Conservation (phyloP, 2,888 invertebrate species). For the Drosophila peninsularis region DNA sequence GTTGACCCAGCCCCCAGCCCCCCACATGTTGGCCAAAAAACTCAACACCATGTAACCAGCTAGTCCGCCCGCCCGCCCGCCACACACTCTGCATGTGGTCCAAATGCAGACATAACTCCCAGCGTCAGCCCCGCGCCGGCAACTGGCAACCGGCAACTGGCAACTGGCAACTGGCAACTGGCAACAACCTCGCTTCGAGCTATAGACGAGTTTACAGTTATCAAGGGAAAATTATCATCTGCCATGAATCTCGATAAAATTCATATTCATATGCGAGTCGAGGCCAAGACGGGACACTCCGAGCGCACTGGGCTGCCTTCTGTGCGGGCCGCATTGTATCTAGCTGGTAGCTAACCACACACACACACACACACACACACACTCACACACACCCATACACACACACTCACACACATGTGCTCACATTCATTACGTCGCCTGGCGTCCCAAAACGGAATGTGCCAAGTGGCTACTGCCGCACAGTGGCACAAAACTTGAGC, state of each 20-base stretch:
- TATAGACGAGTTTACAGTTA: slow-evolving; percentile 83
- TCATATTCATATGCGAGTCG: slow-evolving; percentile 76
- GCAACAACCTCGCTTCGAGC: slow-evolving; percentile 83
- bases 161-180: no score
- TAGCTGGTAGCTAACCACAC: slow-evolving; percentile 74
- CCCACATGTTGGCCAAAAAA: slow-evolving; percentile 54
- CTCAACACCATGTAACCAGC: slow-evolving; percentile 73
- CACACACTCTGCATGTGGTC: slow-evolving; percentile 27
- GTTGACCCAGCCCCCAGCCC: neutral
- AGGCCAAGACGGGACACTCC: slow-evolving; percentile 25
- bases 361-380: slow-evolving; percentile 20
- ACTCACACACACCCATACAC: slow-evolving; percentile 29
- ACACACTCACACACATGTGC: slow-evolving; percentile 23
- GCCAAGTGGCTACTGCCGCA: slow-evolving; percentile 43
- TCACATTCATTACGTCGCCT: slow-evolving; percentile 75
- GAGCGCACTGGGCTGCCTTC: neutral
- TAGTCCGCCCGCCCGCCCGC: slow-evolving; percentile 2
- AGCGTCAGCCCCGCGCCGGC: neutral
- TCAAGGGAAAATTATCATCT: slow-evolving; percentile 85
- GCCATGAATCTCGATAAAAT: slow-evolving; percentile 81
- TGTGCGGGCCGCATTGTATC: slow-evolving; percentile 57
- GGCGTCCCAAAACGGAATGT: slow-evolving; percentile 73
- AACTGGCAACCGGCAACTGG: no score
- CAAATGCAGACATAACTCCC: slow-evolving; percentile 47
- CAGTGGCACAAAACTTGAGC: slow-evolving; percentile 25